These are phyloP conservation scores for Pyrocephalus nanus DNA, from an alignment of 2,797 vertebrate genomes.

Conservation along the genomic window DNA sequence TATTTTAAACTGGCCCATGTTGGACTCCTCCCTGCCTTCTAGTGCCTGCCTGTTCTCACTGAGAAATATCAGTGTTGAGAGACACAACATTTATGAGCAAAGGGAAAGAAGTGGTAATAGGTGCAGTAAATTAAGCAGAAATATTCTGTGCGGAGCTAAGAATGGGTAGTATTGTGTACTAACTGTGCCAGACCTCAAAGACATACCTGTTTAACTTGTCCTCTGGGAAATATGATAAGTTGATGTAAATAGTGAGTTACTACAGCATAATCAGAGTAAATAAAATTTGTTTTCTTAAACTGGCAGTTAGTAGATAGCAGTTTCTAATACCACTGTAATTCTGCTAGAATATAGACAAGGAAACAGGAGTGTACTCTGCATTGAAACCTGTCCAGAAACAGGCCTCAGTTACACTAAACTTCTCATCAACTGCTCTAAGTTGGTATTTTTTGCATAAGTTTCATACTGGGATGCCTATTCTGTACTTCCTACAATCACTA, in stretches of 20 bases:
- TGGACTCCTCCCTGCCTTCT: not conserved
- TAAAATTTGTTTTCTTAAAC: constrained; percentile 6
- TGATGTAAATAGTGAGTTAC: constrained; percentile 24
- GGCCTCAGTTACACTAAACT: accelerated
- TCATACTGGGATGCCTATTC: not conserved
- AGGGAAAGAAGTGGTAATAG: constrained; percentile 8
- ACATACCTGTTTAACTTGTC: constrained; percentile 18
- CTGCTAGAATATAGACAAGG: not conserved
- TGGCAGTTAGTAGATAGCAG: not conserved
- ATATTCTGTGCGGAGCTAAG: constrained; percentile 11
- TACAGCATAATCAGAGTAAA: constrained; percentile 19
- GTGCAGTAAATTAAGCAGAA: constrained; percentile 31
- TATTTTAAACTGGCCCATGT: not conserved
- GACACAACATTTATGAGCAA: constrained; percentile 1
- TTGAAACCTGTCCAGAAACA: not conserved
- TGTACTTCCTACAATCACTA: not conserved
- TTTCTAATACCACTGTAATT: not conserved
- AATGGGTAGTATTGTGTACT: constrained; percentile 36
- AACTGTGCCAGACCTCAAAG: constrained; percentile 31
- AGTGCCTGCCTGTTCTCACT: not conserved
- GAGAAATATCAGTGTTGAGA: constrained; percentile 12
- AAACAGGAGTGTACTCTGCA: not conserved
- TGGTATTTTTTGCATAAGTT: not conserved
- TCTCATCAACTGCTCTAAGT: not conserved
- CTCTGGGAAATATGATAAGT: constrained; percentile 4